phyloP scores from a whole-genome alignment of 1,140 invertebrate genomes.

The Aphis craccivora region DNA sequence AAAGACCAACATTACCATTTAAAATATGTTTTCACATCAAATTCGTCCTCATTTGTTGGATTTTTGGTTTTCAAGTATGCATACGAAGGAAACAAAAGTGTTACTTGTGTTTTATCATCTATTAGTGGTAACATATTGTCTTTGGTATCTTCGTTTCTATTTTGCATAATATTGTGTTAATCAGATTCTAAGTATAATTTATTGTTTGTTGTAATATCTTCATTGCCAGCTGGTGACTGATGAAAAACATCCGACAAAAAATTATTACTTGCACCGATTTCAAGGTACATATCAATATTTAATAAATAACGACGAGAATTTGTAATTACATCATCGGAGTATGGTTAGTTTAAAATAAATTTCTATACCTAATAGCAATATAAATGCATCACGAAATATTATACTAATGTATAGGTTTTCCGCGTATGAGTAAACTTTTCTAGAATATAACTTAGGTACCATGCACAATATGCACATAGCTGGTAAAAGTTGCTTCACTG shows the following conservation, averaged over 20 bases:
- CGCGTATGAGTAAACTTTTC: too few relatives aligned
- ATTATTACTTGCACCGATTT: not conserved
- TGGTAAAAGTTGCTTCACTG: too few relatives aligned
- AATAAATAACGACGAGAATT: not conserved
- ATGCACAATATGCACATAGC: too few relatives aligned
- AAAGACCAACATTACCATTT: not conserved
- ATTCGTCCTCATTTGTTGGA: not conserved
- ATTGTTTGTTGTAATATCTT: not conserved
- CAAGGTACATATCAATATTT: not conserved
- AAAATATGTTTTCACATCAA: constrained; percentile 21
- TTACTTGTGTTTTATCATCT: too few relatives aligned
- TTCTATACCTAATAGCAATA: too few relatives aligned
- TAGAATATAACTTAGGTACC: too few relatives aligned
- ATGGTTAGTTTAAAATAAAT: too few relatives aligned
- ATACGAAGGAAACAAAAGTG: not conserved
- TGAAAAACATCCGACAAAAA: not conserved
- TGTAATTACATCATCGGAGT: not conserved
- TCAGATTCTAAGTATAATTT: not conserved
- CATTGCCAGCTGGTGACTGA: not conserved
- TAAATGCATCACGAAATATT: too few relatives aligned
- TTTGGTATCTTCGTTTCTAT: not conserved
- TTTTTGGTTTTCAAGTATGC: not conserved
- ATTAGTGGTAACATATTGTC: not conserved
- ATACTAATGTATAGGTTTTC: too few relatives aligned
- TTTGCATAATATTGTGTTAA: not conserved